A percentile compares a stretch with the other conserved stretches of the same genome.
These are phyloP conservation scores for Hiodon tergisus DNA, from an alignment of 2,113 vertebrate species.

Conservation along the genomic window DNA sequence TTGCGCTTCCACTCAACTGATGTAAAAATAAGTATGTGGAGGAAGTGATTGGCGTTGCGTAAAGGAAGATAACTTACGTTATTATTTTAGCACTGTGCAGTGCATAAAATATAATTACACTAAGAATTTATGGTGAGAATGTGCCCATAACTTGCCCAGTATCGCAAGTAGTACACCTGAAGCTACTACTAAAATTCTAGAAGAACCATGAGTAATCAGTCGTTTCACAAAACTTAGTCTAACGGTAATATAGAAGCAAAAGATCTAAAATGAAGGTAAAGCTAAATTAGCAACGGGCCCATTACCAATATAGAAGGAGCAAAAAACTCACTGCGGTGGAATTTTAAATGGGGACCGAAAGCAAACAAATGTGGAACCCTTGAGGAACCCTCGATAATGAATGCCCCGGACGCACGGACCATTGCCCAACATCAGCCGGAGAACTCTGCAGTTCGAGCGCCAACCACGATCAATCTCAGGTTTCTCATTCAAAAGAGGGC, in stretches of 20 bases:
- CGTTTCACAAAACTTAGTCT: too few relatives aligned
- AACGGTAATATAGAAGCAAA: neutral
- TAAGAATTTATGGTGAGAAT: too few relatives aligned
- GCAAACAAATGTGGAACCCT: neutral
- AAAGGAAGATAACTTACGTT: too few relatives aligned
- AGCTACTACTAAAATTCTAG: neutral
- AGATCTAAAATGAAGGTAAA: neutral
- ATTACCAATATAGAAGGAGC: neutral
- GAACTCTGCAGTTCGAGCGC: constrained; percentile 11
- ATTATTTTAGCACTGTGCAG: too few relatives aligned
- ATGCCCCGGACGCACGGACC: constrained; percentile 19
- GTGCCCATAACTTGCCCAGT: neutral
- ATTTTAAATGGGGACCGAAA: neutral
- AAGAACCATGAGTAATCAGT: neutral
- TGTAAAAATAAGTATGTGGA: too few relatives aligned
- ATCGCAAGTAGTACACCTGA: neutral
- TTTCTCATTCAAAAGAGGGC: constrained; percentile 8
- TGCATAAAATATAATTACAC: too few relatives aligned
- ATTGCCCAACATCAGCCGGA: constrained; percentile 17
- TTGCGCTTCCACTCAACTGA: neutral
- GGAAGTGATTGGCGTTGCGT: too few relatives aligned
- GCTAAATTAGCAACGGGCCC: neutral
- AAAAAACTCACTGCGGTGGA: neutral
- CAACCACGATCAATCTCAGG: constrained; percentile 27
- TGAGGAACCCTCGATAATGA: constrained; percentile 21